Evolutionary conservation across 1,140 invertebrate species (phyloP).

Genomic region (Caenorhabditis latens): DNA sequence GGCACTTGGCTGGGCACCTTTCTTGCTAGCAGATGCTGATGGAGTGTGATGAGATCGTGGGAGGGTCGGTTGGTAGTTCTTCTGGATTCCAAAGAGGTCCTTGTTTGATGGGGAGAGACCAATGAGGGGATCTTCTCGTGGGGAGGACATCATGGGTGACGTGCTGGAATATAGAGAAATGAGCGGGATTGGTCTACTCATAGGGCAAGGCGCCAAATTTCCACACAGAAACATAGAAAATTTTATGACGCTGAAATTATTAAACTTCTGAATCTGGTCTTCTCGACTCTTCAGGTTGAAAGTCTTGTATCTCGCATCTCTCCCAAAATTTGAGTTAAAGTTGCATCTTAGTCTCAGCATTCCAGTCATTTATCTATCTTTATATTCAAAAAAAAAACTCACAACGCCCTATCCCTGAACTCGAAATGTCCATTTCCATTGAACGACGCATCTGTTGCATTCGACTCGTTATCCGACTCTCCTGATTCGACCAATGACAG

Average conservation of each 20-base stretch:
- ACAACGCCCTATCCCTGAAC: slow-evolving; percentile 50
- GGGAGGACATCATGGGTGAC: slow-evolving; percentile 49
- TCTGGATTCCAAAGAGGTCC: slow-evolving; percentile 53
- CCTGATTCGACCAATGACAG: background rate
- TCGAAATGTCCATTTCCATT: slow-evolving; percentile 48
- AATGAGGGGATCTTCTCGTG: background rate
- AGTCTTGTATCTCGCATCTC: too few species aligned
- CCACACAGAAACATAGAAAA: too few species aligned
- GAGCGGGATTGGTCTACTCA: background rate
- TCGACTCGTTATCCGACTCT: slow-evolving; percentile 43
- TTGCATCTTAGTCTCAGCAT: too few species aligned
- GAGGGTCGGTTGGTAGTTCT: slow-evolving; percentile 56
- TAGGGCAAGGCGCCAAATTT: background rate
- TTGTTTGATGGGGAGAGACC: slow-evolving; percentile 7
- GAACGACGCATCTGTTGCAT: slow-evolving; percentile 18
- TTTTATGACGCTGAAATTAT: too few species aligned
- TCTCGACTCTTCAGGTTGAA: too few species aligned
- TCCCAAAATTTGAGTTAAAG: too few species aligned
- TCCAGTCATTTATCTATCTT: too few species aligned
- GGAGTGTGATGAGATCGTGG: slow-evolving; percentile 56
- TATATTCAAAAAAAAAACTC: background rate
- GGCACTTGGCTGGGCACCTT: slow-evolving; percentile 76
- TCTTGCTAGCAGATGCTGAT: slow-evolving; percentile 67
- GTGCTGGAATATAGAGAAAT: background rate
- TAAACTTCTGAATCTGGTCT: too few species aligned